A percentile compares a stretch with the other conserved stretches of the same genome.
These are phyloP conservation scores for Bombus ignitus DNA, from an alignment of 1,140 invertebrate species.

Conservation along the genomic window DNA sequence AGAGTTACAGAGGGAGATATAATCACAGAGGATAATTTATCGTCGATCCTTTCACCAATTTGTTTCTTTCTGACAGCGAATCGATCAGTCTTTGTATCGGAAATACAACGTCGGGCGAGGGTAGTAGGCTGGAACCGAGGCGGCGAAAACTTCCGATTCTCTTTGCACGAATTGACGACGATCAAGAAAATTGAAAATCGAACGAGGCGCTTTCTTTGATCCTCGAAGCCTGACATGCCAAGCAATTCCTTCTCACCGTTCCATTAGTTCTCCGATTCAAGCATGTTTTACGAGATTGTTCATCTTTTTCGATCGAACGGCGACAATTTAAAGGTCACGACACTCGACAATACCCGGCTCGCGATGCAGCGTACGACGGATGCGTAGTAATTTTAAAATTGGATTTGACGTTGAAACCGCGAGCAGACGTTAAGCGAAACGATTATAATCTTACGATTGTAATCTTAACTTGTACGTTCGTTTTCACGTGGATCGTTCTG, in stretches of 20 bases:
- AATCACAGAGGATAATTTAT: background rate
- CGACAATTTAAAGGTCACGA: too few relatives aligned
- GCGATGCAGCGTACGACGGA: too few relatives aligned
- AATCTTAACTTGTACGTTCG: background rate
- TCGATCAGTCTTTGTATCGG: rapidly evolving
- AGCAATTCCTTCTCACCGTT: background rate
- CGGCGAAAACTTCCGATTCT: background rate
- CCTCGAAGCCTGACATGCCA: background rate
- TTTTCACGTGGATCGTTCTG: background rate
- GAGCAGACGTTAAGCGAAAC: too few relatives aligned
- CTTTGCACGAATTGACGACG: background rate
- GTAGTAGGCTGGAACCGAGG: too few relatives aligned
- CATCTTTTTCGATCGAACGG: too few relatives aligned
- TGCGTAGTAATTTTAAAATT: too few relatives aligned
- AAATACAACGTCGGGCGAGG: background rate
- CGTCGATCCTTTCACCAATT: background rate
- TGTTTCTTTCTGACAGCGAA: background rate
- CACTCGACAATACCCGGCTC: too few relatives aligned
- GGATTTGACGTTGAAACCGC: too few relatives aligned
- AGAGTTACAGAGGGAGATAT: too few relatives aligned
- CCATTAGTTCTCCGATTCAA: background rate
- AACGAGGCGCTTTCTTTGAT: background rate
- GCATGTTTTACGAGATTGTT: too few relatives aligned
- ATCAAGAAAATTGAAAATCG: constrained; percentile 11
- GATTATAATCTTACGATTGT: background rate